These are phyloP conservation scores for Amazona vittata DNA, from an alignment of 2,113 vertebrate species.

Conservation along the genomic window DNA sequence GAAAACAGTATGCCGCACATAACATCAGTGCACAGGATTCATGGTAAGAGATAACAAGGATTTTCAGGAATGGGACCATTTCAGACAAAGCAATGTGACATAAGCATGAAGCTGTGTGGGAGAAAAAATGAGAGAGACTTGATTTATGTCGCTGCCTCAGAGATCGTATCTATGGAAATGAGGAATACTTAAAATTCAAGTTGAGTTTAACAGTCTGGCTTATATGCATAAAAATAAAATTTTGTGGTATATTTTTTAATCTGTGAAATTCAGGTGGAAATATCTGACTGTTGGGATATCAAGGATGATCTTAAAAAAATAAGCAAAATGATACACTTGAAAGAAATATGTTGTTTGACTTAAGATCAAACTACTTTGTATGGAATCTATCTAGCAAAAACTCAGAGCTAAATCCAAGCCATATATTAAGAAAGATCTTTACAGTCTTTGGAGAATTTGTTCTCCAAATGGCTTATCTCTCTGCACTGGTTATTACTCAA, in stretches of 20 bases:
- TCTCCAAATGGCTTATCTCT: not conserved
- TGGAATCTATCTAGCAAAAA: not conserved
- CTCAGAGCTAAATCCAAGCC: not conserved
- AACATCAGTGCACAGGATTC: conserved; percentile 84
- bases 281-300: not conserved
- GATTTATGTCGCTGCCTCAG: not conserved
- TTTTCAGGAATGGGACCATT: not conserved
- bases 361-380: not conserved
- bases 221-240: not conserved
- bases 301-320: not conserved
- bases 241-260: not conserved
- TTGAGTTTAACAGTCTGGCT: not conserved
- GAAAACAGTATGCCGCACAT: conserved; percentile 86
- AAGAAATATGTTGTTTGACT: not conserved
- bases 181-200: not conserved
- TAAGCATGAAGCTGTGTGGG: not conserved
- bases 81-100: not conserved
- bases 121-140: not conserved
- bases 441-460: not conserved
- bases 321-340: not conserved
- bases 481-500: not conserved
- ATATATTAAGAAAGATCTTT: not conserved
- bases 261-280: not conserved
- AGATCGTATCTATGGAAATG: not conserved
- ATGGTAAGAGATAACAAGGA: conserved; percentile 79